These are phyloP conservation scores for Drosophila truncata DNA, from an alignment of 1,140 invertebrate genomes.

Conservation along the genomic window DNA sequence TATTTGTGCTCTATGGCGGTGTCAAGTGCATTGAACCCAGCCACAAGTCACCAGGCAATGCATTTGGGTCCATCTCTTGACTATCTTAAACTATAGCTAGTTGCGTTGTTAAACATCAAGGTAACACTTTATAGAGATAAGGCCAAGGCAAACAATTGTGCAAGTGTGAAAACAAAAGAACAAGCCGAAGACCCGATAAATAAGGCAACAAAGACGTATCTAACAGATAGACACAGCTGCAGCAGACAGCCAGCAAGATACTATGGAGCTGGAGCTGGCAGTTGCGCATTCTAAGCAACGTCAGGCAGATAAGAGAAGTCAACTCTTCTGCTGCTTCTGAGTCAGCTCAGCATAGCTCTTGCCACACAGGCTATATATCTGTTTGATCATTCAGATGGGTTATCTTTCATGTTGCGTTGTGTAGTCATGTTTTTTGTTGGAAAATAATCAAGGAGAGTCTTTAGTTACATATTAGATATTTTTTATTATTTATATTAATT, in stretches of 20 bases:
- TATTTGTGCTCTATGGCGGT: conserved; percentile 11
- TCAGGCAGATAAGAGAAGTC: conserved; percentile 37
- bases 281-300: conserved; percentile 40
- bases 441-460: not conserved
- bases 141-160: conserved; percentile 56
- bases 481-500: not conserved
- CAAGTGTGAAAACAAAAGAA: conserved; percentile 61
- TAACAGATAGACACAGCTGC: conserved; percentile 51
- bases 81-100: conserved; percentile 48
- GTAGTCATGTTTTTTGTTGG: not conserved
- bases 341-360: conserved; percentile 5
- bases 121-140: conserved; percentile 44
- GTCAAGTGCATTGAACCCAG: conserved; percentile 66
- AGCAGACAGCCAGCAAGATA: conserved; percentile 27
- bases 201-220: conserved; percentile 35
- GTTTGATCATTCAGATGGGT: conserved; percentile 12
- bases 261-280: conserved; percentile 6
- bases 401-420: conserved; percentile 23
- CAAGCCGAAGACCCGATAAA: conserved; percentile 54
- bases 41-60: conserved; percentile 11
- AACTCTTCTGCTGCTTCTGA: conserved; percentile 27
- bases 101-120: conserved; percentile 54
- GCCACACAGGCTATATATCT: conserved; percentile 1
- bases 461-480: not conserved
- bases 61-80: conserved; percentile 45